phyloP scores from a whole-genome alignment of 2,888 invertebrate species.

The Sarcophaga rosellei region DNA sequence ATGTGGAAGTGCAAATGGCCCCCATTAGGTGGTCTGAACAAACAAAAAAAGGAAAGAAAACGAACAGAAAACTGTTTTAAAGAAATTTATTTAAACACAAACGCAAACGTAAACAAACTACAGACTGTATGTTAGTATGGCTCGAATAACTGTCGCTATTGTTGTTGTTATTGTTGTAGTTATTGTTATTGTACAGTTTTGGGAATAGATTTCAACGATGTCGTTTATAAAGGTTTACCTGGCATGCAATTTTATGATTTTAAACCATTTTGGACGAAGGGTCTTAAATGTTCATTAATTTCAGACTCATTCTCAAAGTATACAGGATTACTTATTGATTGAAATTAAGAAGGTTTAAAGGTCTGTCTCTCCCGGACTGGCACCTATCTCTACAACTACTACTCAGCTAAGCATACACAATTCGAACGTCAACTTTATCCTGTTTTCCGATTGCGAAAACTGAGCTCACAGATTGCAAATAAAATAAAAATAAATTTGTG shows the following conservation, averaged over 20 bases:
- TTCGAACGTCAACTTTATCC: too few relatives aligned
- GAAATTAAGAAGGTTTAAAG: too few relatives aligned
- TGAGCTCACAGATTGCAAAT: too few relatives aligned
- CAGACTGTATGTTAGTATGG: background rate
- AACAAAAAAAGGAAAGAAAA: background rate
- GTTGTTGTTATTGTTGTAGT: background rate
- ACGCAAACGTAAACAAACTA: background rate
- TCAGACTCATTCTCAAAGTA: too few relatives aligned
- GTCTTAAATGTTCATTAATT: too few relatives aligned
- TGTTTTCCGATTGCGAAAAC: too few relatives aligned
- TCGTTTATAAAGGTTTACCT: conserved; percentile 31
- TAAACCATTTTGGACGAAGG: background rate
- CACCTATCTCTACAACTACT: too few relatives aligned
- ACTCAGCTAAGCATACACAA: too few relatives aligned
- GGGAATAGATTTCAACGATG: conserved; percentile 1
- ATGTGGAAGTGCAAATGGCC: background rate
- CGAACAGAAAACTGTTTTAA: background rate
- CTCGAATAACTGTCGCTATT: too few relatives aligned
- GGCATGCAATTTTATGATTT: conserved; percentile 33
- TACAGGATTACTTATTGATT: too few relatives aligned
- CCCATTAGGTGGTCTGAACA: conserved; percentile 8
- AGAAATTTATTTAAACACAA: conserved; percentile 14
- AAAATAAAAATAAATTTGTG: too few relatives aligned
- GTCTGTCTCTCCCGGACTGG: too few relatives aligned
- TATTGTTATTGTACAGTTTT: conserved; percentile 3